These are phyloP conservation scores for Cyprinodon variegatus DNA, from an alignment of 2,113 vertebrate species.

Conservation along the genomic window DNA sequence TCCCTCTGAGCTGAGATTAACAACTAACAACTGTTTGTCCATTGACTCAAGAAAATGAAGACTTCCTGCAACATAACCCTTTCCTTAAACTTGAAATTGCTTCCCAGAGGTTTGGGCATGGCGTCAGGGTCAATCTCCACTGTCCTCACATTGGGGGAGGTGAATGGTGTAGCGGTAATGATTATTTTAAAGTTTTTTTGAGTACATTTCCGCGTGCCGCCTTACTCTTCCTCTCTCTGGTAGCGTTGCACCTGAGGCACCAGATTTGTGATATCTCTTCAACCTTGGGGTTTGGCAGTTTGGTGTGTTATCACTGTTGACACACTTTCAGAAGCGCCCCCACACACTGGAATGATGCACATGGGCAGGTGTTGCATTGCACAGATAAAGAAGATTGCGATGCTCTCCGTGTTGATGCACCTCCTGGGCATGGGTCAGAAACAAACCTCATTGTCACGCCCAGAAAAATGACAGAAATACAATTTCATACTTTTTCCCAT, in stretches of 20 bases:
- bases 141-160: conserved; percentile 13
- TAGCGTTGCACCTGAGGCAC: conserved; percentile 42
- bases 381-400: conserved; percentile 50
- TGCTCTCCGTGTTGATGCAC: conserved; percentile 18
- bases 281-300: conserved; percentile 40
- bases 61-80: conserved; percentile 21
- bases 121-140: conserved; percentile 40
- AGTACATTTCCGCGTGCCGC: not conserved
- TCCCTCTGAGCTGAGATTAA: not conserved
- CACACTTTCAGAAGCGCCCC: conserved; percentile 58
- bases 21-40: conserved; percentile 16
- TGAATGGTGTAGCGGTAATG: not conserved
- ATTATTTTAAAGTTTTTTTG: conserved; percentile 38
- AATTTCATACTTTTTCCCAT: conserved; percentile 27
- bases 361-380: conserved; percentile 48
- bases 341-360: conserved; percentile 34
- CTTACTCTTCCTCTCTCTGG: conserved; percentile 17
- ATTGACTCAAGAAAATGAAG: conserved; percentile 25
- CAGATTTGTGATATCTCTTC: conserved; percentile 59
- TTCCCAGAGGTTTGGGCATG: conserved; percentile 21
- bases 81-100: conserved; percentile 40
- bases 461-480: conserved; percentile 30
- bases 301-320: conserved; percentile 58
- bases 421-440: conserved; percentile 35
- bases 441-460: conserved; percentile 32